Evolutionary conservation across 2,113 vertebrate genomes (phyloP), one percentile per base, ranked within the genome.

Genomic region (Syngnathus scovelli): DNA sequence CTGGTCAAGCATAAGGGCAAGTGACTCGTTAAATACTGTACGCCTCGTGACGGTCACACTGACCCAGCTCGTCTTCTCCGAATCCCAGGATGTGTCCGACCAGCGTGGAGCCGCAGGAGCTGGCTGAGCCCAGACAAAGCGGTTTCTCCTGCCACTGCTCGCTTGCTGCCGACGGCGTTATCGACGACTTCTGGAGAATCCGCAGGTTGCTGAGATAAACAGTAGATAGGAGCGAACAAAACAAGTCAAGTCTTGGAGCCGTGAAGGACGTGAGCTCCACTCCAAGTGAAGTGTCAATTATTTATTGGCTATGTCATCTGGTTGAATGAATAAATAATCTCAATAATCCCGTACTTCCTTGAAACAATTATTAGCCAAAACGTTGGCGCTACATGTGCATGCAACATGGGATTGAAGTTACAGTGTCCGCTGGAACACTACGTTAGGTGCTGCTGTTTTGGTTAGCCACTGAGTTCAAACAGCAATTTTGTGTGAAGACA

Each of bases 1-100:
- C 8, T n/a, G 18, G 46, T 49, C 46, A 49, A 18, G 6, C 16
- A 6, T 19, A 49, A 33, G 46, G 16, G 19, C 48, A 51, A 51
- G 1, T 51, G 9, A 51, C 7, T n/a, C 19, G 8, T 51, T 8
- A 51, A n/a, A 56, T 36, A 10, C 27, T 33, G 27, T 33, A 33
- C 27, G 27, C 27, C 27, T 11, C 7, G 9, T 10, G 33, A 15
- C 19, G 59, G 38, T 46, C 6, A n/a, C 65, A 90, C 90, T 88
- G 84, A 99, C 97, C 97, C 84, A 93, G 85, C 91, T 99, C 96
- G 72, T 99, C 97, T 89, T 99, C 97, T 83, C 97, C 97, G 75
- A 98, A 99, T 87, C 96, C 96, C 87, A 97, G 83, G 80, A 98
- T 90, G 77, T 98, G 94, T 70, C 97, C 97, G 15, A 92, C 88